Evolutionary conservation across 2,113 vertebrate genomes (phyloP).

Genomic region (Epinephelus fuscoguttatus): DNA sequence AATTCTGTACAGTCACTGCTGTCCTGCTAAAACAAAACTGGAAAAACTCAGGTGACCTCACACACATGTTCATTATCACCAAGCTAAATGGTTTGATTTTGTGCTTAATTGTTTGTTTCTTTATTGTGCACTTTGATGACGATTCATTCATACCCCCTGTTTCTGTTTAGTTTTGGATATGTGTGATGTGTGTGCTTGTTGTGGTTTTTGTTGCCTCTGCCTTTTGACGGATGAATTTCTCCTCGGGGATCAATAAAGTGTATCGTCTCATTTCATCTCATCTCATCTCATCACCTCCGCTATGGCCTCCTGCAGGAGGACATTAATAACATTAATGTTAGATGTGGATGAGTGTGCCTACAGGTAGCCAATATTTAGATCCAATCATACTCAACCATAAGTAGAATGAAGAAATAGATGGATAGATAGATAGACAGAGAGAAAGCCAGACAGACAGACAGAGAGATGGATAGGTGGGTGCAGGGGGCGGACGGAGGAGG

Average conservation of each 20-base stretch:
- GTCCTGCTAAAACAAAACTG: neutral
- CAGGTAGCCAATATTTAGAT: slow-evolving; percentile 71
- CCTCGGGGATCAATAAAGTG: slow-evolving; percentile 78
- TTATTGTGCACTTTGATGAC: slow-evolving; percentile 21
- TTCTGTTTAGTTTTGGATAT: slow-evolving; percentile 46
- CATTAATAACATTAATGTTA: slow-evolving; percentile 72
- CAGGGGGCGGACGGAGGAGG: slow-evolving; percentile 10
- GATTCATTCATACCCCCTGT: neutral
- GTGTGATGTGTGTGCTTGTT: slow-evolving; percentile 59
- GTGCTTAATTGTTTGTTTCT: neutral
- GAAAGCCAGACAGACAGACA: neutral
- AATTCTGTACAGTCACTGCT: neutral
- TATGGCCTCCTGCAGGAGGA: slow-evolving; percentile 61
- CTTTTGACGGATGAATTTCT: slow-evolving; percentile 68
- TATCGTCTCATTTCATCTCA: slow-evolving; percentile 74
- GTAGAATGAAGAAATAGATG: slow-evolving; percentile 25
- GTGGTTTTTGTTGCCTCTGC: slow-evolving; percentile 54
- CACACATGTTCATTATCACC: neutral
- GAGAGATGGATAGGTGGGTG: slow-evolving; percentile 4
- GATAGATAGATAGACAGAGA: slow-evolving; percentile 9
- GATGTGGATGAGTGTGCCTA: slow-evolving; percentile 65
- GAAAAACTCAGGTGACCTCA: neutral
- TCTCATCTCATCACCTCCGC: slow-evolving; percentile 68
- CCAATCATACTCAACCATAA: slow-evolving; percentile 47
- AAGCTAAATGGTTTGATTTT: neutral